These are phyloP conservation scores for Stenopsyche tienmushanensis DNA, from an alignment of 1,140 invertebrate species.

Conservation along the genomic window DNA sequence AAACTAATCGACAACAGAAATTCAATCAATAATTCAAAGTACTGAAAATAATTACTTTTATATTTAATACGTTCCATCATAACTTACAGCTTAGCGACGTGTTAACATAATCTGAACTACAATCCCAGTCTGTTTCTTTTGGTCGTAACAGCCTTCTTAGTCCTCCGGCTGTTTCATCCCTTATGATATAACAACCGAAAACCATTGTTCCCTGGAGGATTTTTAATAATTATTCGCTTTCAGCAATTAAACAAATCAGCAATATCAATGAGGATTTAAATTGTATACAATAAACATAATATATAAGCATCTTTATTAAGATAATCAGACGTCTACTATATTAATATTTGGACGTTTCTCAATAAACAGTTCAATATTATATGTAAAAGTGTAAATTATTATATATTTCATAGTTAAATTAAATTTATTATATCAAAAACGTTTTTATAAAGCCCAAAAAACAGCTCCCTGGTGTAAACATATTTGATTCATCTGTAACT, in stretches of 20 bases:
- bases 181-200: constrained; percentile 54
- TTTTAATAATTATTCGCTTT: background rate
- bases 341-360: too few relatives aligned
- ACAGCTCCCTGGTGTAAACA: too few relatives aligned
- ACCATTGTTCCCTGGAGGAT: constrained; percentile 52
- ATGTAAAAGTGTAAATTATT: too few relatives aligned
- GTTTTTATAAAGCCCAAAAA: too few relatives aligned
- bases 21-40: constrained; percentile 1
- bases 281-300: constrained; percentile 8
- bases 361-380: too few relatives aligned
- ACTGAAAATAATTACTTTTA: constrained; percentile 15
- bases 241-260: background rate
- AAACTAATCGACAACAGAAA: constrained; percentile 45
- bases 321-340: too few relatives aligned
- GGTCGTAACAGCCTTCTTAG: constrained; percentile 38
- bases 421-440: too few relatives aligned
- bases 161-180: constrained; percentile 47
- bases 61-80: background rate
- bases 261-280: constrained; percentile 12
- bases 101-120: constrained; percentile 52
- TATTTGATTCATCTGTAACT: too few relatives aligned
- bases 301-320: too few relatives aligned
- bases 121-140: constrained; percentile 45
- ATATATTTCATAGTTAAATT: too few relatives aligned
- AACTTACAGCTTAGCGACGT: constrained; percentile 56